phyloP scores from a whole-genome alignment of 2,888 invertebrate species.

The Drosophila greeni region DNA sequence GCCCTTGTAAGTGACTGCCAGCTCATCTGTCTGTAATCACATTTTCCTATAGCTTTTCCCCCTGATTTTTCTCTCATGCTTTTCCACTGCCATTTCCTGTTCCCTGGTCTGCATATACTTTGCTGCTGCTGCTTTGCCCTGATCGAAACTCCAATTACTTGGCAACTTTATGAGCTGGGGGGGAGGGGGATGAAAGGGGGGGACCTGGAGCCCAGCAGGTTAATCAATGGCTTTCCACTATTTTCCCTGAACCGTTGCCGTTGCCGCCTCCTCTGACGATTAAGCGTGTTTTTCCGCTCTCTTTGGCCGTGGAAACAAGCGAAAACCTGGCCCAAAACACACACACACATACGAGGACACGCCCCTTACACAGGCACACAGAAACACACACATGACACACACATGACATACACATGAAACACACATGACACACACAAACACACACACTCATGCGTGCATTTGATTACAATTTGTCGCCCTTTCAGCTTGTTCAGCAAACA shows the following conservation, averaged over 20 bases:
- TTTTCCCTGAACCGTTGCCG: constrained; percentile 11
- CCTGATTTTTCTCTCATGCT: background rate
- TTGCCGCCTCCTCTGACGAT: constrained; percentile 14
- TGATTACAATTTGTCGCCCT: constrained; percentile 61
- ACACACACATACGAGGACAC: constrained; percentile 27
- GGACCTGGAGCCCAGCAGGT: constrained; percentile 12
- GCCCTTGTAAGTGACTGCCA: constrained; percentile 5
- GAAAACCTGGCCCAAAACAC: constrained; percentile 1
- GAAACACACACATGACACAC: no score
- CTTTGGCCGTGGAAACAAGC: constrained; percentile 27
- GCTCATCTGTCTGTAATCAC: constrained; percentile 5
- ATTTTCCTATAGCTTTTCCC: background rate
- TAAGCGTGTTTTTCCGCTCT: constrained; percentile 30
- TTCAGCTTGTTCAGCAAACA: constrained; percentile 46
- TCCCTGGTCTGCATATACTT: background rate
- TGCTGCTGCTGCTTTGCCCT: background rate
- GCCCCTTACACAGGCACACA: constrained; percentile 32
- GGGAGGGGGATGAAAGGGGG: no score
- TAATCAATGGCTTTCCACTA: constrained; percentile 39
- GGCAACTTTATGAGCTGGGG: constrained; percentile 20
- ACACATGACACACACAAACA: constrained; percentile 1
- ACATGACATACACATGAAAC: no score
- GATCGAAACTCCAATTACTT: constrained; percentile 34
- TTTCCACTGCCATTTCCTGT: constrained; percentile 6
- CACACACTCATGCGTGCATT: constrained; percentile 45